phyloP scores from a whole-genome alignment of 2,888 invertebrate genomes.

The Oscheius sp. region DNA sequence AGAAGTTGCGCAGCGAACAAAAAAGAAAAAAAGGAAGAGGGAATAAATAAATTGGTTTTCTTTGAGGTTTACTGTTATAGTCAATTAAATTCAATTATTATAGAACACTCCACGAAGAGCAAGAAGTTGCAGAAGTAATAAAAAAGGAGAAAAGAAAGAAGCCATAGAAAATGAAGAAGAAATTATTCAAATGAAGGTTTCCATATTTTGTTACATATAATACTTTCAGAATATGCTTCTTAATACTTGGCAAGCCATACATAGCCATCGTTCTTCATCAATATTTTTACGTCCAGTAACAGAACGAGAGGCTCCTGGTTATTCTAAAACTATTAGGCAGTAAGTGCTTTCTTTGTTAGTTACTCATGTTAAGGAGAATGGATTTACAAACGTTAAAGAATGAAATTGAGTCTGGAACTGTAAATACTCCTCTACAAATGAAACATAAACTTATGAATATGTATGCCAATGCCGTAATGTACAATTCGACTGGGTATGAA shows the following conservation, averaged over 20 bases:
- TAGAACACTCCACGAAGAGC: too few species aligned
- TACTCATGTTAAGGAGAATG: constrained; percentile 17
- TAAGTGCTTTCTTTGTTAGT: background rate
- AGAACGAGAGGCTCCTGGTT: constrained; percentile 87
- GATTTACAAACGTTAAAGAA: constrained; percentile 77
- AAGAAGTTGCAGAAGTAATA: too few species aligned
- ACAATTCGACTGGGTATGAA: constrained; percentile 85
- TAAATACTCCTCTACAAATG: constrained; percentile 84
- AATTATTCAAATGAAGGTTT: constrained; percentile 25
- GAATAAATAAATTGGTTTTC: too few species aligned
- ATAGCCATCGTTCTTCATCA: constrained; percentile 74
- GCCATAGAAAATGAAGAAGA: too few species aligned
- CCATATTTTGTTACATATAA: background rate
- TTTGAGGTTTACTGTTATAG: too few species aligned
- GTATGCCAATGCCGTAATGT: constrained; percentile 91
- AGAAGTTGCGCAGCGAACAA: too few species aligned
- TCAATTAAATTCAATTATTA: too few species aligned
- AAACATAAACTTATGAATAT: constrained; percentile 86
- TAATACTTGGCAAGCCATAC: constrained; percentile 25
- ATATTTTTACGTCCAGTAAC: constrained; percentile 86
- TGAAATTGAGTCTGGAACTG: constrained; percentile 85
- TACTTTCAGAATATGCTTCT: constrained; percentile 30
- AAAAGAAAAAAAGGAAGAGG: too few species aligned
- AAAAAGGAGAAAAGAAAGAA: too few species aligned
- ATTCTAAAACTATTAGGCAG: constrained; percentile 79